Conservation (phyloP, 2,888 invertebrate genomes). For the Cryptocephalus moraei region DNA sequence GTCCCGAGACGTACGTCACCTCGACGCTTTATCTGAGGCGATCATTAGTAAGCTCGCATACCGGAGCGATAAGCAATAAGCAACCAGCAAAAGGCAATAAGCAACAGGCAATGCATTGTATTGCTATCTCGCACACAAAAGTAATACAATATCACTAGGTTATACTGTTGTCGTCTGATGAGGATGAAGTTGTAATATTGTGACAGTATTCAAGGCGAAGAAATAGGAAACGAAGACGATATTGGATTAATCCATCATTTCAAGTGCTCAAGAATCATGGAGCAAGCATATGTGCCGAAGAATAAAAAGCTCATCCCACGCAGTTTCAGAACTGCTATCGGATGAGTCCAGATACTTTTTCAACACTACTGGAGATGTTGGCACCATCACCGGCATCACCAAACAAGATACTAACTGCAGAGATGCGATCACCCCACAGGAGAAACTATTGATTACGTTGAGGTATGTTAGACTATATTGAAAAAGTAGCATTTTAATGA, state of each 20-base stretch:
- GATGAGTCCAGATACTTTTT: conserved; percentile 5
- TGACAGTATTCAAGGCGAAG: conserved; percentile 6
- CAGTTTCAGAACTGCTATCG: conserved; percentile 5
- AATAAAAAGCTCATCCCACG: conserved; percentile 7
- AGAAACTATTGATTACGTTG: conserved; percentile 1
- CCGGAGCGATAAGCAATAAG: conserved; percentile 4
- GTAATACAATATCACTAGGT: conserved; percentile 5
- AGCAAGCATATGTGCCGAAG: conserved; percentile 6
- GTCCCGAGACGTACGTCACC: too few species aligned
- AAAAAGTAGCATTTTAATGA: conserved; percentile 2
- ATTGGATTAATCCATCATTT: conserved; percentile 7
- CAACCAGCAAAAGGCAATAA: conserved; percentile 3
- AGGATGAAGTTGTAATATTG: conserved; percentile 7
- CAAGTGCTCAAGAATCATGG: conserved; percentile 6
- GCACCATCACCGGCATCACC: conserved; percentile 3
- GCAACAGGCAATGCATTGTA: conserved; percentile 4
- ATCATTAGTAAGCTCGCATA: conserved; percentile 1
- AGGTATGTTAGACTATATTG: conserved; percentile 1
- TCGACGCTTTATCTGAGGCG: too few species aligned
- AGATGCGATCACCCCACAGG: conserved; percentile 3
- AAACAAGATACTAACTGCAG: conserved; percentile 3
- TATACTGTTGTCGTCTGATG: conserved; percentile 6
- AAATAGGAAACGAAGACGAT: conserved; percentile 9
- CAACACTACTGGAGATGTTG: conserved; percentile 3
- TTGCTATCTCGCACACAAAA: too few species aligned